Conservation (phyloP, 2,888 invertebrate genomes). For the Lepidochrysops patricia region DNA sequence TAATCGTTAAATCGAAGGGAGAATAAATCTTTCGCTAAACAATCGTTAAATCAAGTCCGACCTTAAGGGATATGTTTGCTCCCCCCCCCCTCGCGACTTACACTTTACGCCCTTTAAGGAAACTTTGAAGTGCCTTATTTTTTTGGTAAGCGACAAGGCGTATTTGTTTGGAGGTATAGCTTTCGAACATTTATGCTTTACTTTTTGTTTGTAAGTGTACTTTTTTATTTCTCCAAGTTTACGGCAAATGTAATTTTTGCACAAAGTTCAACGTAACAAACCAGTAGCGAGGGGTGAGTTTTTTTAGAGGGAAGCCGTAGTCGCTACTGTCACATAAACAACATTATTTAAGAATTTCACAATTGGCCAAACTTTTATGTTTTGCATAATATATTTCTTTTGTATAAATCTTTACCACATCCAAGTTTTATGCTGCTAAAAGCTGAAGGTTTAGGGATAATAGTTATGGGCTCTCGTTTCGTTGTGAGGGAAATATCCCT, state of each 20-base stretch:
- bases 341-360: too few relatives aligned
- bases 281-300: too few relatives aligned
- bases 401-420: too few relatives aligned
- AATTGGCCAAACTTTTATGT: too few relatives aligned
- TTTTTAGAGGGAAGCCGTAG: too few relatives aligned
- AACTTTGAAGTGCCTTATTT: background rate
- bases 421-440: background rate
- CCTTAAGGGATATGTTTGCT: background rate
- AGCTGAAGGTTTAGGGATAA: background rate
- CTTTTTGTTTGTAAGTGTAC: too few relatives aligned
- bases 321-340: background rate
- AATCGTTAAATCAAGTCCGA: background rate
- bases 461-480: background rate
- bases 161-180: background rate
- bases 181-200: too few relatives aligned
- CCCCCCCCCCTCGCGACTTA: background rate
- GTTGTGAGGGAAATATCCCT: background rate
- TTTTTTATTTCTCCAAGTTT: too few relatives aligned
- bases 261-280: too few relatives aligned
- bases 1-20: background rate
- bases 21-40: background rate
- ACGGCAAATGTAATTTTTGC: too few relatives aligned
- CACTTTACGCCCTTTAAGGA: background rate
- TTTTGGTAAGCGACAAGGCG: background rate
- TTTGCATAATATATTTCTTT: too few relatives aligned